phyloP scores from a whole-genome alignment of 1,140 invertebrate species.

The Linepithema humile region DNA sequence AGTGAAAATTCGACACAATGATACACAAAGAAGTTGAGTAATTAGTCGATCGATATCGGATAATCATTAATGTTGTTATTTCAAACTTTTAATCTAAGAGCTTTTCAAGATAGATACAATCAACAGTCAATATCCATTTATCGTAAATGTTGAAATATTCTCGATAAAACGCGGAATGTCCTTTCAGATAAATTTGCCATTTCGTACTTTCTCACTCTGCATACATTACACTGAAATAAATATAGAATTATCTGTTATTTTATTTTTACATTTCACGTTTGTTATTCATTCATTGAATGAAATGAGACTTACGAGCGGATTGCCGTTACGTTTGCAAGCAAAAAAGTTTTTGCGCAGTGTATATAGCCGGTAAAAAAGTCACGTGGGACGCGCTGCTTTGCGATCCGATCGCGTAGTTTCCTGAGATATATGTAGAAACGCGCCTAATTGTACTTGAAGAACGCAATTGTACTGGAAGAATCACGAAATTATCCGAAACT shows the following conservation, averaged over 20 bases:
- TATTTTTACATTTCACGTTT: not conserved
- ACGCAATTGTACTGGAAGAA: slow-evolving; percentile 18
- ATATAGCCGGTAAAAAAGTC: not conserved
- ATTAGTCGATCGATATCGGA: not conserved
- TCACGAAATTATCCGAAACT: slow-evolving; percentile 54
- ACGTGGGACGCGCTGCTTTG: slow-evolving; percentile 3
- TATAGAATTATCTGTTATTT: not conserved
- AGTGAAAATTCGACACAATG: not conserved
- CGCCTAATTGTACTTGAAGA: slow-evolving; percentile 28
- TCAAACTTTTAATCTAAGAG: not conserved
- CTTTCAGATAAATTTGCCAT: not conserved
- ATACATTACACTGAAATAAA: too few relatives aligned
- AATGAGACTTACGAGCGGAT: not conserved
- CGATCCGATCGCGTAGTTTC: slow-evolving; percentile 3
- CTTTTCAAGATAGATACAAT: not conserved
- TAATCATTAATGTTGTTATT: not conserved
- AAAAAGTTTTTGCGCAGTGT: not conserved
- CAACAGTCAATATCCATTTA: too few relatives aligned
- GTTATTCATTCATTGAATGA: not conserved
- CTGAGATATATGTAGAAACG: slow-evolving; percentile 5
- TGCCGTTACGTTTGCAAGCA: not conserved
- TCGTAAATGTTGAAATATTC: not conserved
- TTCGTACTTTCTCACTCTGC: not conserved
- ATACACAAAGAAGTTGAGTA: not conserved
- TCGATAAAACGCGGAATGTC: not conserved